Conservation (phyloP, 2,113 vertebrate genomes). For the Mugil cephalus region DNA sequence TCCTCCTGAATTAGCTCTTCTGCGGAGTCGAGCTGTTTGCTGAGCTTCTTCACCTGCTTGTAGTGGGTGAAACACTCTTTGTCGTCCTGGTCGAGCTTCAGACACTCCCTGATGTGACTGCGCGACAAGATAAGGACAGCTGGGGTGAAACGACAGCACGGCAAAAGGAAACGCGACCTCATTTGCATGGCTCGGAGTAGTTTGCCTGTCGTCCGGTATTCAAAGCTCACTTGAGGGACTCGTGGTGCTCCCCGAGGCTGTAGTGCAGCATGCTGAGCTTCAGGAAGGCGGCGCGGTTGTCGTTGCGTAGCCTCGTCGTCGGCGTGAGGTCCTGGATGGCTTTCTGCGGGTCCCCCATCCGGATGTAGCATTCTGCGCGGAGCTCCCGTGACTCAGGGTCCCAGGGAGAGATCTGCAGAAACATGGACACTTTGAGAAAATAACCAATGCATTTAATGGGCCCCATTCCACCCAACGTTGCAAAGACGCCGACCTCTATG, state of each 20-base stretch:
- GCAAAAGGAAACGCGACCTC: neutral
- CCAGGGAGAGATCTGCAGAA: slow-evolving; percentile 86
- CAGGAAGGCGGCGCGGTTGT: slow-evolving; percentile 87
- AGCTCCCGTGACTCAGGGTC: slow-evolving; percentile 86
- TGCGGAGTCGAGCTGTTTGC: slow-evolving; percentile 86
- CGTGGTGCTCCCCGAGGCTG: slow-evolving; percentile 85
- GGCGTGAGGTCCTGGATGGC: slow-evolving; percentile 88
- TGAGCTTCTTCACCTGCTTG: slow-evolving; percentile 89
- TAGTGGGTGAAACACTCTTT: slow-evolving; percentile 88
- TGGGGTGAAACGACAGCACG: neutral
- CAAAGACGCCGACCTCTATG: slow-evolving; percentile 80
- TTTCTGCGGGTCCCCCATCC: slow-evolving; percentile 84
- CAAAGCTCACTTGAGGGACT: slow-evolving; percentile 83
- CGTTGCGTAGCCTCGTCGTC: slow-evolving; percentile 83
- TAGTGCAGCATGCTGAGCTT: slow-evolving; percentile 88
- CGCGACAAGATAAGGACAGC: neutral
- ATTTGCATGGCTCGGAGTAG: slow-evolving; percentile 18
- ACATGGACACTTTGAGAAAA: neutral
- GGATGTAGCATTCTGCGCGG: slow-evolving; percentile 85
- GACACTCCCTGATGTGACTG: slow-evolving; percentile 87
- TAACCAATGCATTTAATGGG: too few relatives aligned
- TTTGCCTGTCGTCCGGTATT: slow-evolving; percentile 1
- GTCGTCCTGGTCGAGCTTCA: slow-evolving; percentile 89
- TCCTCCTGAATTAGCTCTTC: slow-evolving; percentile 83
- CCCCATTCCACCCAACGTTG: neutral